phyloP scores from a whole-genome alignment of 2,888 invertebrate species.

The Chironomus tentans region DNA sequence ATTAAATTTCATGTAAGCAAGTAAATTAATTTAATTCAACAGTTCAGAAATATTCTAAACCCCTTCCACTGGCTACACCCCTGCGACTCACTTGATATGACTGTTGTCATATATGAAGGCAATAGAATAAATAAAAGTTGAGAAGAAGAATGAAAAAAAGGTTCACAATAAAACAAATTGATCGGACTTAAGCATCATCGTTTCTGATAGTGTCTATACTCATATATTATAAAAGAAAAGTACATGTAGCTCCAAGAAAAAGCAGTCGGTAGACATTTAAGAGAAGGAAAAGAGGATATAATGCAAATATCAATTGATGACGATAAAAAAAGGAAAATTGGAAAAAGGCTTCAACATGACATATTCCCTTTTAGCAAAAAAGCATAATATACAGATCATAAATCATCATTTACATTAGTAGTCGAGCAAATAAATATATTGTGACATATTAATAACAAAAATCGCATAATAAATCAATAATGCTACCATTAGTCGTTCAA shows the following conservation, averaged over 20 bases:
- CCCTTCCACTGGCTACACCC: too few relatives aligned
- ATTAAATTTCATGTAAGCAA: too few relatives aligned
- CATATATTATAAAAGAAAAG: not conserved
- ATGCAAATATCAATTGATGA: not conserved
- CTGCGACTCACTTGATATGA: not conserved
- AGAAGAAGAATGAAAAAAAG: slow-evolving; percentile 1
- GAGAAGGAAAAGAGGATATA: too few relatives aligned
- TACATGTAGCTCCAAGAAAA: too few relatives aligned
- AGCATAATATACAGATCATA: slow-evolving; percentile 10
- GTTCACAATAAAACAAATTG: slow-evolving; percentile 22
- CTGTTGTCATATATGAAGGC: not conserved
- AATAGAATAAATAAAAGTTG: not conserved
- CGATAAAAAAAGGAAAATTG: not conserved
- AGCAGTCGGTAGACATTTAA: not conserved
- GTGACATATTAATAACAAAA: slow-evolving; percentile 26
- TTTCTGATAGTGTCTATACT: not conserved
- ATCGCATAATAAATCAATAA: slow-evolving; percentile 24
- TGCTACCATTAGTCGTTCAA: slow-evolving; percentile 18
- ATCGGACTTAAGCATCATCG: slow-evolving; percentile 1
- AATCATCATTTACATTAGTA: slow-evolving; percentile 25
- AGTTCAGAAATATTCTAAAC: too few relatives aligned
- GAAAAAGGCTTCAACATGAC: too few relatives aligned
- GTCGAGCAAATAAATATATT: slow-evolving; percentile 18
- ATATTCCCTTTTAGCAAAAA: not conserved
- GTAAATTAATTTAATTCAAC: too few relatives aligned